These are phyloP conservation scores for Dasyprocta punctata DNA, from an alignment of 2,113 vertebrate species.

Conservation along the genomic window DNA sequence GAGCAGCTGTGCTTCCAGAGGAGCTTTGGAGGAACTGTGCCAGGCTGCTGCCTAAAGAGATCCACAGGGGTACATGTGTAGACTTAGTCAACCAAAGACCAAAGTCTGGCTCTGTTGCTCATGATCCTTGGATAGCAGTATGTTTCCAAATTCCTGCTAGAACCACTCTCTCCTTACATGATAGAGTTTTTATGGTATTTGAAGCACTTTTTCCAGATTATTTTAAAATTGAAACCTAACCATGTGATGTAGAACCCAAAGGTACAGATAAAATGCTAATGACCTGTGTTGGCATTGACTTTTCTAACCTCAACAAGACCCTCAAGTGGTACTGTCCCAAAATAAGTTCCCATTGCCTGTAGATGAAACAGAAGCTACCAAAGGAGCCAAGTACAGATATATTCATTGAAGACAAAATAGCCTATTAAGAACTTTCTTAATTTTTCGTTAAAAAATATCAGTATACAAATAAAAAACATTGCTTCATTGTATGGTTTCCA, in stretches of 20 bases:
- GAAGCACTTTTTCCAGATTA: slow-evolving; percentile 96
- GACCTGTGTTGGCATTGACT: slow-evolving; percentile 96
- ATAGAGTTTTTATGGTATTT: slow-evolving; percentile 97
- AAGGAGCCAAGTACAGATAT: background rate
- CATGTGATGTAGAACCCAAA: slow-evolving; percentile 89
- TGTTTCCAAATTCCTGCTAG: slow-evolving; percentile 96
- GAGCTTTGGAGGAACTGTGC: slow-evolving; percentile 93
- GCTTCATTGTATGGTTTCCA: background rate
- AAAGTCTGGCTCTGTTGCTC: slow-evolving; percentile 95
- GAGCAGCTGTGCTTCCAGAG: slow-evolving; percentile 90
- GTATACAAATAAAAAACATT: background rate
- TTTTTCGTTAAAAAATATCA: slow-evolving; percentile 12
- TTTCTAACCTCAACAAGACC: slow-evolving; percentile 96
- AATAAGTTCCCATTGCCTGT: background rate
- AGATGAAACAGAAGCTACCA: background rate
- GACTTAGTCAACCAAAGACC: slow-evolving; percentile 96
- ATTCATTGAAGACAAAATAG: background rate
- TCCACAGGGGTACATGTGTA: slow-evolving; percentile 94
- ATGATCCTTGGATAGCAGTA: slow-evolving; percentile 98
- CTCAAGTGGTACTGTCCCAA: slow-evolving; percentile 88
- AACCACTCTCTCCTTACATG: slow-evolving; percentile 96
- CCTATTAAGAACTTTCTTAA: background rate
- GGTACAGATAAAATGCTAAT: slow-evolving; percentile 95
- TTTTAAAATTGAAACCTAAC: slow-evolving; percentile 95
- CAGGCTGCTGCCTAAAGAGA: slow-evolving; percentile 92